These are phyloP conservation scores for Rhinichthys klamathensis DNA, from an alignment of 2,113 vertebrate genomes.

Conservation along the genomic window DNA sequence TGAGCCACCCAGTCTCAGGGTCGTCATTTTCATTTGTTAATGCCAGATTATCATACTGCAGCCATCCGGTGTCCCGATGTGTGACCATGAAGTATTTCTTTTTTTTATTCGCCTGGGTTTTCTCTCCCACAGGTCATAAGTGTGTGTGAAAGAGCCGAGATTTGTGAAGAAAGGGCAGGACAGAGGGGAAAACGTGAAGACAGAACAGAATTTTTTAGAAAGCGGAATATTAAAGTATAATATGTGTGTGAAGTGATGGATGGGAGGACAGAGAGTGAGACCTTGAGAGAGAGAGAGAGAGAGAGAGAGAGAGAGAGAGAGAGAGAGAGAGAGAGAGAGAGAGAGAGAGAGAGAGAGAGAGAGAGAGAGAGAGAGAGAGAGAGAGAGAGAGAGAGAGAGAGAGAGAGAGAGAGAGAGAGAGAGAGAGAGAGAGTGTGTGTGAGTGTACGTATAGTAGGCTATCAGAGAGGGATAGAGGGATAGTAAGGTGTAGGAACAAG, in stretches of 20 bases:
- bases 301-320: too few species aligned
- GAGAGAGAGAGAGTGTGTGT: too few species aligned
- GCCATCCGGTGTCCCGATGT: neutral
- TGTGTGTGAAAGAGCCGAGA: neutral
- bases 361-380: neutral
- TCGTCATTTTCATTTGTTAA: constrained; percentile 41
- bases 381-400: too few species aligned
- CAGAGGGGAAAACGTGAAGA: neutral
- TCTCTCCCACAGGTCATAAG: constrained; percentile 8
- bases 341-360: too few species aligned
- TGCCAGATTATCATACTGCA: constrained; percentile 32
- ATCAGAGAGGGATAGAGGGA: neutral
- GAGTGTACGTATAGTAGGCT: neutral
- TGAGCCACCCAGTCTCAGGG: neutral
- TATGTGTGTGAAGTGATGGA: neutral
- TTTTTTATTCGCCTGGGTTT: neutral
- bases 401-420: too few species aligned
- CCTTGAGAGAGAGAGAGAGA: constrained; percentile 15
- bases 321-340: too few species aligned
- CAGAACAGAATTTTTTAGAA: constrained; percentile 2
- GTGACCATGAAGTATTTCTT: neutral
- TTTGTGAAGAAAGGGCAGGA: neutral
- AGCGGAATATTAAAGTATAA: constrained; percentile 2
- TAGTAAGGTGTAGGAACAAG: neutral
- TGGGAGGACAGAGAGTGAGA: neutral